Evolutionary conservation across 2,113 vertebrate genomes (phyloP).

Genomic region (Parus major): DNA sequence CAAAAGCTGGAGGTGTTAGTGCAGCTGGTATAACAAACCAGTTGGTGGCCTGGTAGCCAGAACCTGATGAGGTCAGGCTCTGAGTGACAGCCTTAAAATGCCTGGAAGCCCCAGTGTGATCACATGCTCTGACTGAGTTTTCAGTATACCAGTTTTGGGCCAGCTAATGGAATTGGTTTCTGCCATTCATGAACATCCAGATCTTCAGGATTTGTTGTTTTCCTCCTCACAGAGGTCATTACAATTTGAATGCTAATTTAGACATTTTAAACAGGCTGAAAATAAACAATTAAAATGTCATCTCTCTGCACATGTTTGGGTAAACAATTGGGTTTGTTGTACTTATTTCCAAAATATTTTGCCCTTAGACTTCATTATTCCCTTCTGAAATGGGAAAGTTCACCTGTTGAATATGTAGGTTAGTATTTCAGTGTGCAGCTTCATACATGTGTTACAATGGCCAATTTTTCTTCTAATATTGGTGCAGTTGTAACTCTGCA

Average conservation of each 20-base stretch:
- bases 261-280: not conserved
- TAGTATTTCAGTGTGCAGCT: not conserved
- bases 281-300: not conserved
- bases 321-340: not conserved
- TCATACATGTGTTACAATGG: not conserved
- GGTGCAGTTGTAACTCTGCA: not conserved
- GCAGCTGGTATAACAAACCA: not conserved
- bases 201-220: not conserved
- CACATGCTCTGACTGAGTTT: not conserved
- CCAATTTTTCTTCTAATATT: not conserved
- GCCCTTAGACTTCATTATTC: not conserved
- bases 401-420: not conserved
- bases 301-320: not conserved
- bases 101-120: not conserved
- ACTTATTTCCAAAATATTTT: not conserved
- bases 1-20: not conserved
- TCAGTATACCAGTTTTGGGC: not conserved
- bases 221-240: not conserved
- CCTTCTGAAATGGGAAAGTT: not conserved
- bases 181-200: not conserved
- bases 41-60: not conserved
- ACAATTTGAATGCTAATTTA: not conserved
- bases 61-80: rapidly evolving
- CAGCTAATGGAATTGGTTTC: not conserved
- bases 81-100: not conserved